Base-by-base conservation (phyloP, 2,888 invertebrate genomes). In the Agriopis marginaria region DNA sequence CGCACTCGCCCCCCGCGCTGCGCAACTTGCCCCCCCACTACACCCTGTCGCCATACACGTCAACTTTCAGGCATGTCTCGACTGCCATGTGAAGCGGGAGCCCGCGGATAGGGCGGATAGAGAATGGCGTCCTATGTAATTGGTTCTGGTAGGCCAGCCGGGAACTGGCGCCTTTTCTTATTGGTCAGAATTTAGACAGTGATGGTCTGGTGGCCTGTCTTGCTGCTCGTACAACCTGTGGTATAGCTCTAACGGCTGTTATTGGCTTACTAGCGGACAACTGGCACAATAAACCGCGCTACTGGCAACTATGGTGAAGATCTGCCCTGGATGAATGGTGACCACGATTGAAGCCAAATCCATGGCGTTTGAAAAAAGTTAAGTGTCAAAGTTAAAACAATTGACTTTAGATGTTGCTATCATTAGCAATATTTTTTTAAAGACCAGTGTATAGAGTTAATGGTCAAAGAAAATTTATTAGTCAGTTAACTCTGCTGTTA, bases 1-100 rank as follows among this genome's bases (percentile, higher is more conserved):
- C 88, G 88, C 95, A 73, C 86, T 96, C 68, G 95, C 95, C 78
- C 92, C 94, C 73, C 90, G 92, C 39, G 91, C 94, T 39, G 91
- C 93, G 76, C 94, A 95, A 32, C 94, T 95, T 0, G 92, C 95
- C 47, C 95, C 95, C 23, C 95, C 97, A 3, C 89, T 98, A 45
- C 98, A 98, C 90, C 98, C 98, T 4, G 97, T 98, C 77, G 98
- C 97, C 68, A 98, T 98, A 71, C 97, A 97, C 85, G 98, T 98
- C n/a, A 97, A 97, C 90, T 98, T 97, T 84, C 91, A 92, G 75
- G 89, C 94, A 45, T 93, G 91, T 75, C 84, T 90, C 80, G 84
- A 88, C 82, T 92, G 90, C 78, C 90, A 88, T 79, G 86, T 93
- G 66, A 93, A 93, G 73, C 82, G 85, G 0, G 92, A 94, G 70